Percentiles rank a stretch among this genome's conserved stretches.
Conservation (phyloP, 2,113 vertebrate genomes). For the Salvator merianae region DNA sequence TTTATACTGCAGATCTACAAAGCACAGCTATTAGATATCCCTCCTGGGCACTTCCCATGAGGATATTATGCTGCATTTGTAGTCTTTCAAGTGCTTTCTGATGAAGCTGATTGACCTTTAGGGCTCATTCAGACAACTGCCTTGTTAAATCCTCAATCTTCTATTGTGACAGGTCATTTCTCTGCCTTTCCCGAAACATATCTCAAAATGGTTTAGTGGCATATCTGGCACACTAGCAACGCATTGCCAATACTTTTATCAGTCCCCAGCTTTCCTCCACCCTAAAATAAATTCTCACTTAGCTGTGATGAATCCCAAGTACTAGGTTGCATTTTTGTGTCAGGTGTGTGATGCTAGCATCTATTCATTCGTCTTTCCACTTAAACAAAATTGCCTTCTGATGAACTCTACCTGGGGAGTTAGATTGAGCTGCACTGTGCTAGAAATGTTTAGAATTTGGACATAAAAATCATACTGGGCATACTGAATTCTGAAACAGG, state of each 20-base stretch:
- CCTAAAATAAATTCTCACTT: constrained; percentile 33
- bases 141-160: background rate
- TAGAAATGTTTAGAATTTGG: constrained; percentile 31
- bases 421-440: constrained; percentile 6
- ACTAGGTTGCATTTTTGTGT: constrained; percentile 17
- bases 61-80: constrained; percentile 7
- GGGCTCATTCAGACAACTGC: constrained; percentile 16
- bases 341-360: constrained; percentile 3
- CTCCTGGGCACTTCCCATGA: constrained; percentile 15
- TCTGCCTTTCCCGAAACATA: constrained; percentile 24
- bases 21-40: constrained; percentile 12
- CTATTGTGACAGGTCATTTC: constrained; percentile 15
- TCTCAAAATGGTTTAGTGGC: constrained; percentile 11
- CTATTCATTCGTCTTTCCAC: constrained; percentile 28
- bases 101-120: constrained; percentile 36
- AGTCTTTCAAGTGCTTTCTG: constrained; percentile 17
- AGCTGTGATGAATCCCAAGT: constrained; percentile 25
- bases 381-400: constrained; percentile 35
- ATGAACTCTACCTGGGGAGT: constrained; percentile 17
- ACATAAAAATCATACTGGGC: constrained; percentile 10
- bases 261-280: constrained; percentile 8
- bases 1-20: constrained; percentile 7
- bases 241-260: constrained; percentile 8
- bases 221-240: constrained; percentile 10
- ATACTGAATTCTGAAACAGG: constrained; percentile 1